These are phyloP conservation scores for Parnassius glacialis DNA, from an alignment of 2,888 invertebrate species.

Conservation along the genomic window DNA sequence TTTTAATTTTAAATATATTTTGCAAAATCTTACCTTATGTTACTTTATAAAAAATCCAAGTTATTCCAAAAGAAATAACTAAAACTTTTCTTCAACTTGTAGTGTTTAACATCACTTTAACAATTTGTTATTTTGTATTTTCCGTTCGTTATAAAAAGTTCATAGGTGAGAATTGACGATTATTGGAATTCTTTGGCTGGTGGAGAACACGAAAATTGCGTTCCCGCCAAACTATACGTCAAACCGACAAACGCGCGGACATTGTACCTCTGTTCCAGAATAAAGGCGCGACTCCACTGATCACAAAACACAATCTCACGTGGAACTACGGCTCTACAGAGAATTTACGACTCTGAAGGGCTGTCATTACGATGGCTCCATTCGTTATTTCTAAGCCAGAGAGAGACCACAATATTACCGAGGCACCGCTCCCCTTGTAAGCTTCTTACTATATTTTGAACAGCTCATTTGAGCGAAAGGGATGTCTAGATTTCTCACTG, in stretches of 20 bases:
- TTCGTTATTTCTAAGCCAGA: conserved; percentile 46
- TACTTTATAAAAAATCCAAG: conserved; percentile 65
- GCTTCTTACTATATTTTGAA: conserved; percentile 70
- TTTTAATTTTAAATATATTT: too few species aligned
- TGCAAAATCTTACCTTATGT: conserved; percentile 55
- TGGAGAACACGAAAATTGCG: conserved; percentile 47
- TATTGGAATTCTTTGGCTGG: conserved; percentile 34
- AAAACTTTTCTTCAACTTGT: conserved; percentile 63
- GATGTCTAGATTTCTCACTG: conserved; percentile 59
- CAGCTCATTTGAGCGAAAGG: conserved; percentile 75
- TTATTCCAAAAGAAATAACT: conserved; percentile 76
- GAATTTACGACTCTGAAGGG: conserved; percentile 70
- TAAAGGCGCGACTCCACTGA: conserved; percentile 78
- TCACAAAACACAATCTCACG: conserved; percentile 78
- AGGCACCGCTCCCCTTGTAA: conserved; percentile 74
- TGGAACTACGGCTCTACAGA: conserved; percentile 64
- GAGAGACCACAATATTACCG: conserved; percentile 51
- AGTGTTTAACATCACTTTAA: conserved; percentile 63
- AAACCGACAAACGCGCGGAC: conserved; percentile 73
- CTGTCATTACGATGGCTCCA: conserved; percentile 58
- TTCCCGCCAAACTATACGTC: conserved; percentile 78
- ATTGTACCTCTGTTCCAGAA: conserved; percentile 70
- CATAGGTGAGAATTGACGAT: conserved; percentile 45
- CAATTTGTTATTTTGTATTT: conserved; percentile 32
- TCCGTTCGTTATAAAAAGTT: conserved; percentile 40